Conservation (phyloP, 2,888 invertebrate genomes). For the Timema podura region DNA sequence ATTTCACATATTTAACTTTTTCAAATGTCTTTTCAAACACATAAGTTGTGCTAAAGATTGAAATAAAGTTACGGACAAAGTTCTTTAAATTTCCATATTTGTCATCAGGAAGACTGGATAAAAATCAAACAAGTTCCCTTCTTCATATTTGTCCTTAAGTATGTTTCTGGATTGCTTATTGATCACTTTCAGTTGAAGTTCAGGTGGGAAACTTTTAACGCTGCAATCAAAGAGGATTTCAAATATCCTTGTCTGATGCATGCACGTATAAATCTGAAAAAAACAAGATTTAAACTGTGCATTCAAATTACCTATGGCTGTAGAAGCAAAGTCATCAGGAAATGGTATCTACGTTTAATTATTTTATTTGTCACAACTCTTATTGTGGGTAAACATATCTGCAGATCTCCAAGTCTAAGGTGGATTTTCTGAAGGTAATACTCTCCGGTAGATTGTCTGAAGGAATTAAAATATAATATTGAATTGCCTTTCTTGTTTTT, state of each 20-base stretch:
- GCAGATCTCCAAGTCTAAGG: too few relatives aligned
- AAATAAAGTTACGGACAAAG: neutral
- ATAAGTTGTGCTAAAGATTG: neutral
- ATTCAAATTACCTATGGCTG: neutral
- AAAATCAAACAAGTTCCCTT: neutral
- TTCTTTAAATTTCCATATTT: neutral
- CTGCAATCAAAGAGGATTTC: neutral
- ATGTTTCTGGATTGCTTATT: neutral
- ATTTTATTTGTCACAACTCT: neutral
- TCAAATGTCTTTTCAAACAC: neutral
- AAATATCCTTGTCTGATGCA: too few relatives aligned
- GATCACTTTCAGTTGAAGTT: neutral
- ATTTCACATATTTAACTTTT: slow-evolving; percentile 8
- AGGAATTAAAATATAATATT: too few relatives aligned
- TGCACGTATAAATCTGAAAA: too few relatives aligned
- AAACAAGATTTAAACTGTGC: neutral
- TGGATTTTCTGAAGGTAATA: too few relatives aligned
- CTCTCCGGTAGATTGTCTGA: too few relatives aligned
- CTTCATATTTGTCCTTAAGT: neutral
- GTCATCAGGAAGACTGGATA: neutral
- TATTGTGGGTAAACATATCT: neutral
- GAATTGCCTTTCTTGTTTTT: too few relatives aligned
- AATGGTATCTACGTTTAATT: neutral
- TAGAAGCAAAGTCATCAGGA: neutral
- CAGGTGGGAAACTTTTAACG: slow-evolving; percentile 1